Conservation (phyloP, 2,888 invertebrate genomes). For the Pterostichus niger region DNA sequence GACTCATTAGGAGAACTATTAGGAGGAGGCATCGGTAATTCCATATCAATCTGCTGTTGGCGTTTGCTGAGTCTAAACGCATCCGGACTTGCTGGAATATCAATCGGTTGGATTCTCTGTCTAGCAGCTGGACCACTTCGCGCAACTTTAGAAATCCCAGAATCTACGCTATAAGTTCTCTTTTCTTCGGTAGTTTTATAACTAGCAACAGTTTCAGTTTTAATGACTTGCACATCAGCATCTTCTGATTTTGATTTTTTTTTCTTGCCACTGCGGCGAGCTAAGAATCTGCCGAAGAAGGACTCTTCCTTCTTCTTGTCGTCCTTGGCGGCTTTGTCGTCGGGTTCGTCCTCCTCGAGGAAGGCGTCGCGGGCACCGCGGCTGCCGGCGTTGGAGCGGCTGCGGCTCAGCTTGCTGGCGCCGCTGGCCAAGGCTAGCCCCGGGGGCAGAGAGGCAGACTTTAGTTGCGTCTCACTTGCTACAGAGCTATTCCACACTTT, state of each 20-base stretch:
- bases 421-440: conserved; percentile 80
- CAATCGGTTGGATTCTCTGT: conserved; percentile 80
- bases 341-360: conserved; percentile 74
- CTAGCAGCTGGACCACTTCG: conserved; percentile 79
- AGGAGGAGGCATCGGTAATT: conserved; percentile 46
- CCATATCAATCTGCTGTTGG: conserved; percentile 58
- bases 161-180: conserved; percentile 67
- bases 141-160: conserved; percentile 71
- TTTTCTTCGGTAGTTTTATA: conserved; percentile 48
- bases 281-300: conserved; percentile 84
- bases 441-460: conserved; percentile 83
- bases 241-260: conserved; percentile 77
- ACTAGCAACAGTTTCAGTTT: conserved; percentile 6
- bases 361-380: conserved; percentile 75
- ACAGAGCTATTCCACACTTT: conserved; percentile 69
- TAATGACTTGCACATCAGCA: not conserved
- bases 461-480: conserved; percentile 79
- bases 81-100: conserved; percentile 77
- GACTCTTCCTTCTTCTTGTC: conserved; percentile 80
- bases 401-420: conserved; percentile 79
- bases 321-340: conserved; percentile 72
- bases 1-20: not conserved
- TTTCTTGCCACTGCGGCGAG: conserved; percentile 86
- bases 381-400: conserved; percentile 75
- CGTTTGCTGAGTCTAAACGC: conserved; percentile 64